Evolutionary conservation across 2,888 invertebrate genomes (phyloP).

Genomic region (Cephus nigrinus): DNA sequence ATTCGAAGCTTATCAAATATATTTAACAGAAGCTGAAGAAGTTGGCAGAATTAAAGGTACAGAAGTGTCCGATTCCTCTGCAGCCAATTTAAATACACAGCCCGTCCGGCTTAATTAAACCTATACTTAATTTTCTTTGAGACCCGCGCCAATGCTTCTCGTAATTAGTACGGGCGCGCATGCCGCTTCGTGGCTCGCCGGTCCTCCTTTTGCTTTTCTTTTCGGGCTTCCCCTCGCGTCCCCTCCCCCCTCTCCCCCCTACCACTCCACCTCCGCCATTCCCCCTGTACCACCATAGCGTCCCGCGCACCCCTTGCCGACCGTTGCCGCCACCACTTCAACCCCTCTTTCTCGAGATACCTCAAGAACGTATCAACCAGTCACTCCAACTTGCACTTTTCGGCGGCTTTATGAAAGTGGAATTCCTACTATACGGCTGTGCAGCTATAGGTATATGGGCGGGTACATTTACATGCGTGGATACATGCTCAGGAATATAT

Average conservation of each 20-base stretch:
- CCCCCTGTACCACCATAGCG: slow-evolving; percentile 15
- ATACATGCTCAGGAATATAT: too few species aligned
- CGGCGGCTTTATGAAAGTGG: slow-evolving; percentile 12
- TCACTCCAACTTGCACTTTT: slow-evolving; percentile 31
- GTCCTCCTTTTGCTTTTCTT: slow-evolving; percentile 43
- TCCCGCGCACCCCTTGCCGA: neutral
- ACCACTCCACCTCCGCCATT: neutral
- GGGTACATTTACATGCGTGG: too few species aligned
- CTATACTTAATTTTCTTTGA: slow-evolving; percentile 58
- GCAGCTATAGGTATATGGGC: neutral
- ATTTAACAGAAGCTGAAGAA: too few species aligned
- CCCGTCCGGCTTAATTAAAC: slow-evolving; percentile 56
- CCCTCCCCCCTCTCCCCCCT: too few species aligned
- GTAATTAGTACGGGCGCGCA: slow-evolving; percentile 60
- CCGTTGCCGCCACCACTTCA: neutral
- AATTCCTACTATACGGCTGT: slow-evolving; percentile 9
- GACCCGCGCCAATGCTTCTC: slow-evolving; percentile 47
- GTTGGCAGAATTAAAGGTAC: too few species aligned
- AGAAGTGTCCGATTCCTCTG: slow-evolving; percentile 22
- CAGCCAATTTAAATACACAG: slow-evolving; percentile 55
- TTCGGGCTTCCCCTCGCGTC: slow-evolving; percentile 27
- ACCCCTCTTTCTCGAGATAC: slow-evolving; percentile 13
- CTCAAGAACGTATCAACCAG: slow-evolving; percentile 23
- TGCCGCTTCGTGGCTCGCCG: slow-evolving; percentile 35
- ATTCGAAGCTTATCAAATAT: too few species aligned